Evolutionary conservation across 2,797 vertebrate species (phyloP), one percentile per base, ranked within the genome.

Genomic region (Xiphorhynchus erythropygius): DNA sequence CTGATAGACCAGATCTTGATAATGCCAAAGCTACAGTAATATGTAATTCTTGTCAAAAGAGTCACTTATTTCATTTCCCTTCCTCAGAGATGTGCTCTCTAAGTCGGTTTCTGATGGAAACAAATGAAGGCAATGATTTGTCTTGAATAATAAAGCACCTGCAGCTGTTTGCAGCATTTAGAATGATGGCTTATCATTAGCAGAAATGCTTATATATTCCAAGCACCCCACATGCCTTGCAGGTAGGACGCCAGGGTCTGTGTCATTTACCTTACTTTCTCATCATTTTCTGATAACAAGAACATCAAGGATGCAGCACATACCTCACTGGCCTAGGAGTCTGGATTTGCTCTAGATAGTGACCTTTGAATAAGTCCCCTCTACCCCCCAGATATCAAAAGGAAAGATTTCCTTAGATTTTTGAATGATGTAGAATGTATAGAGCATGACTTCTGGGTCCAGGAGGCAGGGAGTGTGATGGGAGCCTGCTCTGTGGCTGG

Each of bases 61-160:
- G 62, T 82, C 74, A 87, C 82, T 95, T 94, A 92, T 69, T 96
- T 91, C 37, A 94, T 94, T 96, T 93, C 74, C 84, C 80, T 80
- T 92, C 83, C 90, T 91, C 35, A 37, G 84, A 96, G 93, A 91
- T 74, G 41, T 32, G 76, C 79, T 94, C 78, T 89, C 56, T 80
- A 63, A 73, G 73, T 88, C 9, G 1, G 64, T 70, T 97, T 96
- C 91, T 94, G 94, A 82, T 89, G 50, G 79, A 95, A 95, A 94
- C 79, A 91, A 93, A 93, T 74, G 93, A 89, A 94, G 88, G 88
- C 46, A 13, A 79, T 75, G 73, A 95, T 97, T 94, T 93, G 62
- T 70, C 89, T 96, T 93, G 91, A 94, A 93, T 96, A 97, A 97
- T 97, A 97, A 95, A 95, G 87, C 83, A 96, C 93, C 92, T 97